These are phyloP conservation scores for Prionace glauca DNA, from an alignment of 2,797 vertebrate species.

Conservation along the genomic window DNA sequence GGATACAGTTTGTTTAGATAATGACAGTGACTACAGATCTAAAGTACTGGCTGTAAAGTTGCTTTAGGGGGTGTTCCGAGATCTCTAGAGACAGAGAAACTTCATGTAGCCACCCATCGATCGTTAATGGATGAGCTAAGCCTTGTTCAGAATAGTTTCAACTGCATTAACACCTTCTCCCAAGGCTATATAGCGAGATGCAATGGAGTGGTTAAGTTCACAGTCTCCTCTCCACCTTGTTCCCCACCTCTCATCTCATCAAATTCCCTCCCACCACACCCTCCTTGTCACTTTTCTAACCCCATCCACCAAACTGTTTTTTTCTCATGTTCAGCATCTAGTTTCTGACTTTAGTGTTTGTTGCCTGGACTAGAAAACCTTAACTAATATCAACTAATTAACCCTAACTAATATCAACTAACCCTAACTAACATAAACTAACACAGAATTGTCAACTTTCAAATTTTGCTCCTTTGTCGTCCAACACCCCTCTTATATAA, in stretches of 20 bases:
- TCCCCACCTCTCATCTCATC: not conserved
- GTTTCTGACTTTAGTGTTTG: not conserved
- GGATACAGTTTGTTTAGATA: not conserved
- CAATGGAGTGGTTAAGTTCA: not conserved
- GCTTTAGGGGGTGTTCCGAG: not conserved
- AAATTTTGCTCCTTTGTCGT: not conserved
- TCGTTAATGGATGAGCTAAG: not conserved
- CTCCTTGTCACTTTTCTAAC: not conserved
- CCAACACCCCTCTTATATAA: too few species aligned
- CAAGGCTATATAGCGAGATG: not conserved
- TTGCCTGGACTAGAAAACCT: not conserved
- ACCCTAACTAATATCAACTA: too few species aligned
- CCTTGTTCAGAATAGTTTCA: not conserved
- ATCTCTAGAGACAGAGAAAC: not conserved
- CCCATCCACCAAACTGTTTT: not conserved
- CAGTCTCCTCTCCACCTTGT: too few species aligned
- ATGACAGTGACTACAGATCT: not conserved
- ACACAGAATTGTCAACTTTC: not conserved
- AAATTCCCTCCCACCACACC: not conserved
- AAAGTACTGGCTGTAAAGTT: not conserved
- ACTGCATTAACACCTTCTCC: not conserved
- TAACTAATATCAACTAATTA: not conserved
- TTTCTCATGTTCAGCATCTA: not conserved
- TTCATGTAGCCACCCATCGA: not conserved
- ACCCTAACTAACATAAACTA: too few species aligned